phyloP scores from a whole-genome alignment of 2,113 vertebrate species.

The Lates calcarifer region DNA sequence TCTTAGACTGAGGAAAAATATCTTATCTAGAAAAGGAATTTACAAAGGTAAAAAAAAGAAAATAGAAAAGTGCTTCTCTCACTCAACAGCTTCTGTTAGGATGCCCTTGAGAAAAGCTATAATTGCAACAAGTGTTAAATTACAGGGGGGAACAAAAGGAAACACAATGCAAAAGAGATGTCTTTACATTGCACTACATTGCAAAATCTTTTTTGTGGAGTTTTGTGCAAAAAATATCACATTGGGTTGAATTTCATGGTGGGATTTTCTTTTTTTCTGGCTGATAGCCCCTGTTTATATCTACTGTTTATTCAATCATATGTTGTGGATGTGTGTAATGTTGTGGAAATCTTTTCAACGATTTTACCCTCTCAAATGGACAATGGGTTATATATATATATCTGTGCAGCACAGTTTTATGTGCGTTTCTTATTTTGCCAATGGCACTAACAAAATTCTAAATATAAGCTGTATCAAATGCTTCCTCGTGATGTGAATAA shows the following conservation, averaged over 20 bases:
- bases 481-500: too few species aligned
- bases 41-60: not conserved
- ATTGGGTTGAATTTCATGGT: not conserved
- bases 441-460: too few species aligned
- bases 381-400: not conserved
- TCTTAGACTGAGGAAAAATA: not conserved
- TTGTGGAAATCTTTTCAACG: not conserved
- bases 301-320: not conserved
- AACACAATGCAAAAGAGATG: not conserved
- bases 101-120: not conserved
- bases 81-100: not conserved
- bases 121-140: not conserved
- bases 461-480: too few species aligned
- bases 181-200: too few species aligned
- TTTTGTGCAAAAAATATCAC: not conserved
- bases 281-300: not conserved
- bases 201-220: too few species aligned
- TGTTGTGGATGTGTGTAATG: not conserved
- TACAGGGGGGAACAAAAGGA: not conserved
- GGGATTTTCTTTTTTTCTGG: not conserved
- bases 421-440: too few species aligned
- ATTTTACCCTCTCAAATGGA: not conserved
- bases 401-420: too few species aligned
- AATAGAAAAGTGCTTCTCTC: not conserved
- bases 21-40: not conserved